Base-by-base conservation (phyloP, 2,113 vertebrate genomes). In the Polyodon spathula region DNA sequence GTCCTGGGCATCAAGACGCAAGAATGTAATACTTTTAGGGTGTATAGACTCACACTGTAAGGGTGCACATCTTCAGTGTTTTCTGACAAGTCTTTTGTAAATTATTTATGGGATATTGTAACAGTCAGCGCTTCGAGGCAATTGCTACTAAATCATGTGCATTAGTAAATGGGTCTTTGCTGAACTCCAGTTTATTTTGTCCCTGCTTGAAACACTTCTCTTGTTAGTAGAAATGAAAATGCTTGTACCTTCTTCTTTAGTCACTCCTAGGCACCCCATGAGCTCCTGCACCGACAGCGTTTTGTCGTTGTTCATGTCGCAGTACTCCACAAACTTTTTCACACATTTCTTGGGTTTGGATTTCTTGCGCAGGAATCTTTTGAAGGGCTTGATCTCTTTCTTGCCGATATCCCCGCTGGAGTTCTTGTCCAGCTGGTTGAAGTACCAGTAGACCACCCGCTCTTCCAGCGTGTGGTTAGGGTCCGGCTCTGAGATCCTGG, bases 271-370 rank as follows among this genome's bases (percentile, higher is more conserved):
- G 71, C 95, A 98, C 53, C 95, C 95, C 88, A 91, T 95, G 71
- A 98, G 76, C 76, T 98, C 95, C 58, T 86, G 90, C 64, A 95
- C 79, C 1, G 95, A 93, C 52, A 98, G 76, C 1, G 95, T 87
- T 65, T 93, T 95, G 79, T 97, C 89, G 0, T 92, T 92, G 76
- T 92, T 92, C 67, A 88, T 81, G 60, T 98, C 95, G 1, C 95
- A 98, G 71, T 97, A 97, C 68, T 98, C 95, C 66, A 96, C 93
- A 66, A 98, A 98, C 77, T 90, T 95, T 83, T 94, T 95, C 70
- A 97, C 93, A 6, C 95, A 98, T 67, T 97, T 97, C 68, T 94
- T 97, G 4, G 95, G 95, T 71, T 97, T 97, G 62, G 95, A 92
- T 58, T 96, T 98, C 71, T 97, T 98, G 64, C 94, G 88, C 15